These are phyloP conservation scores for Australoheros facetus DNA, from an alignment of 2,797 vertebrate genomes.

Conservation along the genomic window DNA sequence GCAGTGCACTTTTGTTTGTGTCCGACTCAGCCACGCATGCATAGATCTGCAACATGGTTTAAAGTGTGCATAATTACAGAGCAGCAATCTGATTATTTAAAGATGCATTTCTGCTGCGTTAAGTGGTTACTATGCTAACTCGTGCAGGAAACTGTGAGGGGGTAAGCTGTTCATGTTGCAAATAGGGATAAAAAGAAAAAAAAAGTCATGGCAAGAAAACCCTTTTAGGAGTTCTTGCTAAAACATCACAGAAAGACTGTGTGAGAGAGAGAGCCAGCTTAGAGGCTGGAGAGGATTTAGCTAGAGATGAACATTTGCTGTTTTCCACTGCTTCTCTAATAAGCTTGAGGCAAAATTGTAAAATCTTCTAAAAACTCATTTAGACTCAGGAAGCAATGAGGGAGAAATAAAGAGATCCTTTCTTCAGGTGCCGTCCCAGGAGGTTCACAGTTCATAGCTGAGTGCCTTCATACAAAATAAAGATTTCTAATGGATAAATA, in stretches of 20 bases:
- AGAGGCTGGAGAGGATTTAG: neutral
- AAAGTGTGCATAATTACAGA: slow-evolving; percentile 44
- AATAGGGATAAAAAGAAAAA: no score
- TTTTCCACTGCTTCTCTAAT: neutral
- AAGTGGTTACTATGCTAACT: slow-evolving; percentile 22
- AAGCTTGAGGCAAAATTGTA: slow-evolving; percentile 14
- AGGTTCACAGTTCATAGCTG: neutral
- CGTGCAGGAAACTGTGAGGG: slow-evolving; percentile 28
- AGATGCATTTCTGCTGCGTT: slow-evolving; percentile 19
- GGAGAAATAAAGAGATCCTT: slow-evolving; percentile 6
- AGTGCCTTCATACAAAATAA: neutral
- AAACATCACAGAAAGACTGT: slow-evolving; percentile 30
- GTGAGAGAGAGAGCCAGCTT: neutral
- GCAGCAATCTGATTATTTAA: slow-evolving; percentile 32
- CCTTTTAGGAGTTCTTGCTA: slow-evolving; percentile 41
- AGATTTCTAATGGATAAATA: neutral
- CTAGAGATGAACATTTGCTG: slow-evolving; percentile 4
- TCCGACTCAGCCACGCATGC: slow-evolving; percentile 9
- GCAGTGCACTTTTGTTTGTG: slow-evolving; percentile 4
- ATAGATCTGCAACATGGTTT: slow-evolving; percentile 12
- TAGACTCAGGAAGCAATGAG: slow-evolving; percentile 16
- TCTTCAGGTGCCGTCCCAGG: slow-evolving; percentile 8
- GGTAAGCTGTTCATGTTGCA: slow-evolving; percentile 10
- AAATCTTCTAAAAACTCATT: slow-evolving; percentile 41
- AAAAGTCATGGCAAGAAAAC: slow-evolving; percentile 31